A percentile compares a stretch with the other conserved stretches of the same genome.
Conservation (phyloP, 2,797 vertebrate genomes). For the Bothrops alternatus region DNA sequence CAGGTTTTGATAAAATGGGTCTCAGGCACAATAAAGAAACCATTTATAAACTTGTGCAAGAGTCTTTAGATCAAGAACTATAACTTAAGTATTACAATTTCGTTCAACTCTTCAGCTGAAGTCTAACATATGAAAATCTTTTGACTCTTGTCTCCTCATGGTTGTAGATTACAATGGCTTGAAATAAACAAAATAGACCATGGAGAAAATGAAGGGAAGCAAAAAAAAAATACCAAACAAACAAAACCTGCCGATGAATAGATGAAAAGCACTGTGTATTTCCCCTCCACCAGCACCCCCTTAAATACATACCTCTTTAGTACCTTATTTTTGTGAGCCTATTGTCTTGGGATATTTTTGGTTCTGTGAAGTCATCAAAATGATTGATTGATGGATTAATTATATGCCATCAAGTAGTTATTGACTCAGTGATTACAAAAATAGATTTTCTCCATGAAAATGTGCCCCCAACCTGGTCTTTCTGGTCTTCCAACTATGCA, state of each 20-base stretch:
- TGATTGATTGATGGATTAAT: not conserved
- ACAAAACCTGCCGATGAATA: not conserved
- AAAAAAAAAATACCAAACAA: not conserved
- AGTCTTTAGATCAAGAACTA: not conserved
- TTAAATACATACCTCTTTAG: not conserved
- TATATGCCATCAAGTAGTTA: not conserved
- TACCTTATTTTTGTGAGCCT: not conserved
- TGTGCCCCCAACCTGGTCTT: not conserved
- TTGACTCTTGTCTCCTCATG: too few relatives aligned
- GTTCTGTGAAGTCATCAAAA: conserved; percentile 31
- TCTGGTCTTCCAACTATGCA: not conserved
- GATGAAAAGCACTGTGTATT: not conserved
- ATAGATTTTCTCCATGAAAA: not conserved
- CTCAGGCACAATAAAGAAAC: not conserved
- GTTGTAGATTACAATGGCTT: not conserved
- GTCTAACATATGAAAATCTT: not conserved
- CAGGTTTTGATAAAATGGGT: not conserved
- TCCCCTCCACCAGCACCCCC: not conserved
- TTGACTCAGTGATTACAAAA: not conserved
- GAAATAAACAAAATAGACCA: not conserved
- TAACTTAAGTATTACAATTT: not conserved
- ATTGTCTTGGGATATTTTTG: not conserved
- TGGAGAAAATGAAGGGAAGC: not conserved
- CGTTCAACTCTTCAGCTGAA: not conserved
- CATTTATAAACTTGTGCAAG: not conserved